Base-by-base conservation (phyloP, 2,797 vertebrate genomes). In the Prionace glauca region DNA sequence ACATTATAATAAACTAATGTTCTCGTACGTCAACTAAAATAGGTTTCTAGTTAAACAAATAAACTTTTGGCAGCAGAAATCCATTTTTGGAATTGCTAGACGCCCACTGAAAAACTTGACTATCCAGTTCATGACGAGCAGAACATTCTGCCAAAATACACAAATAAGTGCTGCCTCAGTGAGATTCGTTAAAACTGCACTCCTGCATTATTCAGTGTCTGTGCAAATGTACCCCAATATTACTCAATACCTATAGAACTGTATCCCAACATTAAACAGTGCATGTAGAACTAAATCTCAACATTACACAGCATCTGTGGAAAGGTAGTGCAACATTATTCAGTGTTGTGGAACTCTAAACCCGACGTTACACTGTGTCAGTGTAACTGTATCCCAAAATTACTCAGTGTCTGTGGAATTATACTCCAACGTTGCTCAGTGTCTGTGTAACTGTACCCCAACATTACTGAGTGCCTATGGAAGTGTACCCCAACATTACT, bases 71-170 rank as follows among this genome's bases (percentile, higher is more conserved):
- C 90, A 92, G 90, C 62, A 92, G 62, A 92, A 69, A 69, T 69
- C 67, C 90, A 69, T 69, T 69, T 92, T 92, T 65, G 36, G 90
- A 92, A 92, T 69, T 92, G 22, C 90, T n/a, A 92, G 90, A 92
- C 90, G 90, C 90, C 90, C 90, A 92, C 90, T 92, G n/a, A 92
- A 92, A 91, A 67, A 41, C n/a, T 69, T 69, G 90, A 92, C 90
- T 92, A 65, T 69, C 20, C n/a, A 92, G 62, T 92, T 92, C 62
- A 92, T 69, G 65, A 69, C 65, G 24, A 69, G 62, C 62, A 67
- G 90, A 69, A 41, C n/a, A 92, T 20, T n/a, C n/a, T 92, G 90
- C 90, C 90, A 92, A 92, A 69, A 92, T 65, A 92, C 90, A 92
- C 65, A 24, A 92, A 92, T 18, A 69, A 67, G 41, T 62, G 36